Evolutionary conservation across 2,888 invertebrate species (phyloP).

Genomic region (Spisula subtruncata): DNA sequence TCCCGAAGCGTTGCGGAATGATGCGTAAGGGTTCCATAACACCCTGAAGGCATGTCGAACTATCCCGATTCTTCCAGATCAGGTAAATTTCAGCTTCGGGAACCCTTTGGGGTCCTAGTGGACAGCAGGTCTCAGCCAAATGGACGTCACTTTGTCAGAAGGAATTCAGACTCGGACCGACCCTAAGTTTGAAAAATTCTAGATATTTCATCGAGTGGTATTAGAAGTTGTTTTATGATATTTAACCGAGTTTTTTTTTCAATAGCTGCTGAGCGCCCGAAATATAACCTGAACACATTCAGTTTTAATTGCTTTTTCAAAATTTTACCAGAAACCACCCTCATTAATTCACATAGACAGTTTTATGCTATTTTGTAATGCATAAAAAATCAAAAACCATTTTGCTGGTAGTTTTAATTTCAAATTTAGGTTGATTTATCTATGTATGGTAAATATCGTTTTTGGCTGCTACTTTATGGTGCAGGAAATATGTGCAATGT

Average conservation of each 20-base stretch:
- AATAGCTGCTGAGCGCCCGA: too few species aligned
- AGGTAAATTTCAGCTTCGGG: too few species aligned
- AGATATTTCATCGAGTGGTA: background rate
- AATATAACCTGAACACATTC: background rate
- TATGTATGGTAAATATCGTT: background rate
- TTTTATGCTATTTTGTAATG: background rate
- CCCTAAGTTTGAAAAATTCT: too few species aligned
- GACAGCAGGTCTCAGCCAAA: too few species aligned
- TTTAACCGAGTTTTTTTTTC: background rate
- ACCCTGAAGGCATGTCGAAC: too few species aligned
- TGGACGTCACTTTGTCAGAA: too few species aligned
- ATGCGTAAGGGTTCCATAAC: too few species aligned
- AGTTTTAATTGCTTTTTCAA: background rate
- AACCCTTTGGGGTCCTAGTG: too few species aligned
- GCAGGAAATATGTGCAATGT: constrained; percentile 20
- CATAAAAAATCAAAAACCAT: background rate
- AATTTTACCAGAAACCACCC: background rate
- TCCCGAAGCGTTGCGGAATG: too few species aligned
- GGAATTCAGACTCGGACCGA: too few species aligned
- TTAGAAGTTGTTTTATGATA: background rate
- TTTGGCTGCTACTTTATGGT: background rate
- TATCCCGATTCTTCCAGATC: too few species aligned
- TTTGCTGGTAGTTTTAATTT: constrained; percentile 2
- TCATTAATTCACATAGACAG: background rate
- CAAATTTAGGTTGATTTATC: background rate